phyloP scores from a whole-genome alignment of 2,888 invertebrate genomes.

The Strigamia transsilvanica region DNA sequence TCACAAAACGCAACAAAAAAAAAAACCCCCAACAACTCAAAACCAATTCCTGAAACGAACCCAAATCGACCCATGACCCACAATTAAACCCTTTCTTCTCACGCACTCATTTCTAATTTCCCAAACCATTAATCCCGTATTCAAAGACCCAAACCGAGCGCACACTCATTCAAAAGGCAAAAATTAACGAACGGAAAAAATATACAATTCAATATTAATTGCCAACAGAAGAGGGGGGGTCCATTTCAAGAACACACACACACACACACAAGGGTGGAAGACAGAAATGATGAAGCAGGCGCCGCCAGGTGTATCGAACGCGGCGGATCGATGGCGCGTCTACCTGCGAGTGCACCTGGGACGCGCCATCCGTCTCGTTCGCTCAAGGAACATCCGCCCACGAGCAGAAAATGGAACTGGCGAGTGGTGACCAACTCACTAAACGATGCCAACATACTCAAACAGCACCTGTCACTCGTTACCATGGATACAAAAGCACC shows the following conservation, averaged over 20 bases:
- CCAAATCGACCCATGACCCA: background rate
- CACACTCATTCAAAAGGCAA: background rate
- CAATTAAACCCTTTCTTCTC: background rate
- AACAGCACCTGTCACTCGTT: slow-evolving; percentile 28
- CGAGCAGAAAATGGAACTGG: slow-evolving; percentile 16
- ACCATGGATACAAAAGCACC: slow-evolving; percentile 24
- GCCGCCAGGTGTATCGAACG: slow-evolving; percentile 40
- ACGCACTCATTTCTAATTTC: background rate
- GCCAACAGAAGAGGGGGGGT: background rate
- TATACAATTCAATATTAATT: slow-evolving; percentile 35
- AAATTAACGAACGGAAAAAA: background rate
- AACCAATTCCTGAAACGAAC: background rate
- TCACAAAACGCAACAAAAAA: background rate
- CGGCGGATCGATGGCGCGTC: slow-evolving; percentile 31
- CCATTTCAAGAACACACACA: background rate
- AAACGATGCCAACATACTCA: slow-evolving; percentile 36
- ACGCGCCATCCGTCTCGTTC: slow-evolving; percentile 32
- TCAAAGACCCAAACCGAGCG: slow-evolving; percentile 11
- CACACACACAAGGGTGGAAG: background rate
- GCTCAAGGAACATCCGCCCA: slow-evolving; percentile 16
- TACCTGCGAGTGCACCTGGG: slow-evolving; percentile 34
- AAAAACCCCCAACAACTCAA: background rate
- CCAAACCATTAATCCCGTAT: slow-evolving; percentile 10
- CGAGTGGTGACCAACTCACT: slow-evolving; percentile 22
- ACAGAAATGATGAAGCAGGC: background rate